These are phyloP conservation scores for Agriotes lineatus DNA, from an alignment of 2,888 invertebrate genomes.

Conservation along the genomic window DNA sequence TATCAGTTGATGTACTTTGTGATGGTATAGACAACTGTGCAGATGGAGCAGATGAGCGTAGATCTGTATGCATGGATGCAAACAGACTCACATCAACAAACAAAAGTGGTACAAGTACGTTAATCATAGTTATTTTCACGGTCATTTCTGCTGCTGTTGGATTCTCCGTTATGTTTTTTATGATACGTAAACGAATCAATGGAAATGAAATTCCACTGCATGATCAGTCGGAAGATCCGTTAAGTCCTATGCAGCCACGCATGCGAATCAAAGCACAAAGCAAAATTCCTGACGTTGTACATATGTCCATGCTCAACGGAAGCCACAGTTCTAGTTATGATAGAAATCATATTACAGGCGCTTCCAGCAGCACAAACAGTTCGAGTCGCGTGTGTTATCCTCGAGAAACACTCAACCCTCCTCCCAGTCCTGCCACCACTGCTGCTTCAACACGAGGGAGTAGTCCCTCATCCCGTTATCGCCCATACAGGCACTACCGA, in stretches of 20 bases:
- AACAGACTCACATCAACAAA: slow-evolving; percentile 64
- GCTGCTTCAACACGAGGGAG: slow-evolving; percentile 70
- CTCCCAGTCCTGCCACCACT: slow-evolving; percentile 89
- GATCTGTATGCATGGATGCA: slow-evolving; percentile 71
- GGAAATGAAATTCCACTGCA: slow-evolving; percentile 61
- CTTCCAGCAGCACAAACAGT: slow-evolving; percentile 78
- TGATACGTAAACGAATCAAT: slow-evolving; percentile 52
- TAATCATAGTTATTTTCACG: slow-evolving; percentile 69
- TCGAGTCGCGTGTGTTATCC: slow-evolving; percentile 75
- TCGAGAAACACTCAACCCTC: slow-evolving; percentile 89
- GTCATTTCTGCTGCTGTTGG: slow-evolving; percentile 71
- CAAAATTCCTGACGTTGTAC: slow-evolving; percentile 67
- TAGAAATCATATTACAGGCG: slow-evolving; percentile 74
- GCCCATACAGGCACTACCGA: slow-evolving; percentile 78
- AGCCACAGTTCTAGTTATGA: slow-evolving; percentile 76
- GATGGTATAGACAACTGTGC: slow-evolving; percentile 84
- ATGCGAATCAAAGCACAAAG: slow-evolving; percentile 56
- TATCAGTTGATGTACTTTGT: slow-evolving; percentile 77
- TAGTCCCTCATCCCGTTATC: slow-evolving; percentile 73
- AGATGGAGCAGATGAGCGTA: slow-evolving; percentile 84
- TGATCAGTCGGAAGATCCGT: slow-evolving; percentile 76
- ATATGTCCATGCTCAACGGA: slow-evolving; percentile 76
- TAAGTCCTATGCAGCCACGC: slow-evolving; percentile 69
- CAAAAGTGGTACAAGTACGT: slow-evolving; percentile 48
- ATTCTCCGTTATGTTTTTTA: slow-evolving; percentile 58